A percentile compares a stretch with the other conserved stretches of the same genome.
phyloP scores from a whole-genome alignment of 2,797 vertebrate genomes.

The Falco naumanni region DNA sequence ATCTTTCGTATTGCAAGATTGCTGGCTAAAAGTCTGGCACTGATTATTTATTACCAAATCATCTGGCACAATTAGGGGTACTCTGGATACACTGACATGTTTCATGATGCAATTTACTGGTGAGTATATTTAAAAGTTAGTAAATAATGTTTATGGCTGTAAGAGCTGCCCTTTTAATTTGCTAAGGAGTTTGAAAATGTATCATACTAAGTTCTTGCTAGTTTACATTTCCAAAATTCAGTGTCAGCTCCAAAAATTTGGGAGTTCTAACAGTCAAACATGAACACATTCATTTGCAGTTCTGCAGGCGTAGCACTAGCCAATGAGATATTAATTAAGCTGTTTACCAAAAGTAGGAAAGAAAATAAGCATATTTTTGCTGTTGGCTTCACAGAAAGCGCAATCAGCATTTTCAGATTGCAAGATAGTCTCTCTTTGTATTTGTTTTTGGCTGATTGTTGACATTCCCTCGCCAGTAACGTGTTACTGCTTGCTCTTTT shows the following conservation, averaged over 20 bases:
- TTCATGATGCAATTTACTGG: neutral
- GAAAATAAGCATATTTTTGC: constrained; percentile 12
- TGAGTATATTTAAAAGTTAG: neutral
- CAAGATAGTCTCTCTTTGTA: constrained; percentile 1
- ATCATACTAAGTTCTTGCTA: neutral
- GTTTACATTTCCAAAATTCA: constrained; percentile 42
- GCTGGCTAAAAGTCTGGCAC: neutral
- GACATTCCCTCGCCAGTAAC: neutral
- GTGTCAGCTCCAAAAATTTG: neutral
- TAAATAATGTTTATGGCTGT: neutral
- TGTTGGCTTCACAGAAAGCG: constrained; percentile 6
- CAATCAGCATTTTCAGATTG: constrained; percentile 32
- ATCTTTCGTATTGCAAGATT: neutral
- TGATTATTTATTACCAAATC: neutral
- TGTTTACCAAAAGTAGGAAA: constrained; percentile 37
- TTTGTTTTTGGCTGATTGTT: neutral
- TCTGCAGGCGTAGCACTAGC: neutral
- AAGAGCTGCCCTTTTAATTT: constrained; percentile 11
- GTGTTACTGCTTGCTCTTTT: neutral
- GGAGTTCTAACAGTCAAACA: neutral
- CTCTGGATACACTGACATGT: neutral
- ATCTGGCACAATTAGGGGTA: fast-evolving
- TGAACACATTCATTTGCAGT: neutral
- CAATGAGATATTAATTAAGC: constrained; percentile 4
- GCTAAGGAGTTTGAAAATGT: neutral